These are phyloP conservation scores for Tauraco erythrolophus DNA, from an alignment of 2,113 vertebrate species.

Conservation along the genomic window DNA sequence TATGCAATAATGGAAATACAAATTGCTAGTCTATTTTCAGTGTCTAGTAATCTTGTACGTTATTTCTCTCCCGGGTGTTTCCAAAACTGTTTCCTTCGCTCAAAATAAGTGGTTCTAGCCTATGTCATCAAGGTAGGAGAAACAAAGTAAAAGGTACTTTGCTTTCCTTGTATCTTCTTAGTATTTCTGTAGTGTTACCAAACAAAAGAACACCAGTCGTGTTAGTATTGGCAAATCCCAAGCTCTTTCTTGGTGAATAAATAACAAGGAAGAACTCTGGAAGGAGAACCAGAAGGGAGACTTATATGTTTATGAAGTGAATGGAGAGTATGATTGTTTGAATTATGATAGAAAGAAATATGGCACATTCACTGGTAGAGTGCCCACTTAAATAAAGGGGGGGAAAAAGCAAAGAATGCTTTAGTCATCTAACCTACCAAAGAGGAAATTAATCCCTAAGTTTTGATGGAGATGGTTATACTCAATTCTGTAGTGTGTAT, in stretches of 20 bases:
- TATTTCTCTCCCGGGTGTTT: background rate
- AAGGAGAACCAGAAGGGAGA: background rate
- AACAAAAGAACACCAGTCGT: background rate
- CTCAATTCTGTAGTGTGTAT: background rate
- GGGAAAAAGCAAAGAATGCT: background rate
- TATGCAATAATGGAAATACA: background rate
- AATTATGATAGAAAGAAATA: background rate
- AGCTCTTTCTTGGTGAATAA: background rate
- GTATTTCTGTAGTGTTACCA: background rate
- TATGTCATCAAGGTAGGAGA: background rate
- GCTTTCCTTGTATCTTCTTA: background rate
- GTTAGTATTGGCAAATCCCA: background rate
- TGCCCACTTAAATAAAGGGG: background rate
- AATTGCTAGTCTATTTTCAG: background rate
- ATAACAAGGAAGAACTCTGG: background rate
- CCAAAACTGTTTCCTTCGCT: background rate
- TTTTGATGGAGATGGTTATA: background rate
- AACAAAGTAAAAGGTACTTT: background rate
- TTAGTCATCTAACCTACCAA: background rate
- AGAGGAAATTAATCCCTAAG: background rate
- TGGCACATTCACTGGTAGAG: fast-evolving
- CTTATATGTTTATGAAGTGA: background rate
- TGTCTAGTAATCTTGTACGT: background rate
- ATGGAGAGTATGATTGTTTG: background rate
- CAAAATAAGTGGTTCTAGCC: background rate